Base-by-base conservation (phyloP, 2,797 vertebrate species). In the Pyrocephalus nanus region DNA sequence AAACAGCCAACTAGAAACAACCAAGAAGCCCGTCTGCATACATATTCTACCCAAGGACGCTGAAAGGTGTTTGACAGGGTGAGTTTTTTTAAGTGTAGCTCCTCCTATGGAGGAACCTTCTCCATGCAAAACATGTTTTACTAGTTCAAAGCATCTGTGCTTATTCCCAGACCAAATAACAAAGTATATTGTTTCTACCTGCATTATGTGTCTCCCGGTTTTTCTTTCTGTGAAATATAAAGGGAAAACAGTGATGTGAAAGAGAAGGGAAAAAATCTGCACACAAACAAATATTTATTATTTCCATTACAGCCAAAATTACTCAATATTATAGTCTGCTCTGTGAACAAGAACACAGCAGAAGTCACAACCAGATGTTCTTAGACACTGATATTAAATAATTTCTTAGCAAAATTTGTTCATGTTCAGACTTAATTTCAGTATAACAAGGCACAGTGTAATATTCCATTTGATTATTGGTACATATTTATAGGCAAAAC, bases 121-220 rank as follows among this genome's bases (percentile, higher is more conserved):
- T 78, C 58, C 69, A 78, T 43, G 76, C 8, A 76, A 82, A 89
- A 22, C 45, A 58, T 9, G 9, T n/a, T 94, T 64, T 30, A 91
- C 40, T 27, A 29, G 18, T 51, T 80, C 34, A 38, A 77, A 90
- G 61, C 54, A 34, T 25, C 32, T 47, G 54, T 43, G 61, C 43
- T 74, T 84, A 62, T 71, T 85, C 77, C 54, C 60, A 86, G 48
- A 38, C 21, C 18, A 43, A 93, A 51, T 14, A 71, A 42, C 21
- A 75, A 71, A 82, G 32, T 21, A 30, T 7, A 25, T 50, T 22
- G 55, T 43, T 95, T 97, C 95, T 95, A 99, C 99, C 99, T 98
- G 99, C 99, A 98, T 99, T 99, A 93, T 99, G 99, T 58, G 99
- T 99, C 97, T 99, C 99, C 92, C 99, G 98, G 96, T 99, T 99